Evolutionary conservation across 2,797 vertebrate species (phyloP).

Genomic region (Vultur gryphus): DNA sequence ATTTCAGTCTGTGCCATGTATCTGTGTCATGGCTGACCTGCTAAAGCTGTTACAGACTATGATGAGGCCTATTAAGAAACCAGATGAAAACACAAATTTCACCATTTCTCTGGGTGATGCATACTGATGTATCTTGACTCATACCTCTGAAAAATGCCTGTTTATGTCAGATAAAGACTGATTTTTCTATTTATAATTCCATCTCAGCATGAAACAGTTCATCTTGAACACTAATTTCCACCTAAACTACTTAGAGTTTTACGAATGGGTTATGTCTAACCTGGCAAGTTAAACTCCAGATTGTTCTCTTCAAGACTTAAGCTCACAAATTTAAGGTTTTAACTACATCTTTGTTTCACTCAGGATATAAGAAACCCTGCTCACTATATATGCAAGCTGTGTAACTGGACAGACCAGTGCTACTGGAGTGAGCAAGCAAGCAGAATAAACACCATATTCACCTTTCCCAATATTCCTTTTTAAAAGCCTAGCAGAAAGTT

Average conservation of each 20-base stretch:
- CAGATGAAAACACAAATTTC: background rate
- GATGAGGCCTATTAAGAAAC: background rate
- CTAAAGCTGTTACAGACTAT: background rate
- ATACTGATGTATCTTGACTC: background rate
- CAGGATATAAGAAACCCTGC: background rate
- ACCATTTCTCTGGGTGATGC: background rate
- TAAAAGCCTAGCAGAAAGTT: background rate
- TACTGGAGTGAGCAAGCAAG: background rate
- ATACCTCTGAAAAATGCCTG: background rate
- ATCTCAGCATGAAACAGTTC: background rate
- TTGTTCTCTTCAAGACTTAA: background rate
- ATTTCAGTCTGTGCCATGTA: background rate
- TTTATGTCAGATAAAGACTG: background rate
- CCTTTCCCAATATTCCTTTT: background rate
- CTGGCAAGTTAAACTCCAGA: background rate
- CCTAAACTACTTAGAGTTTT: background rate
- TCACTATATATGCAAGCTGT: background rate
- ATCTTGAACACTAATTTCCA: background rate
- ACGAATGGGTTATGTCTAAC: background rate
- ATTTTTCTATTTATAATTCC: background rate
- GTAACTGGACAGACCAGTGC: background rate
- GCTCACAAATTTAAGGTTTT: background rate
- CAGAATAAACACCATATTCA: background rate
- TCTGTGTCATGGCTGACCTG: background rate
- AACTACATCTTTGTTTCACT: background rate